Evolutionary conservation across 2,888 invertebrate genomes (phyloP).

Genomic region (Pyrrhosoma nymphula): DNA sequence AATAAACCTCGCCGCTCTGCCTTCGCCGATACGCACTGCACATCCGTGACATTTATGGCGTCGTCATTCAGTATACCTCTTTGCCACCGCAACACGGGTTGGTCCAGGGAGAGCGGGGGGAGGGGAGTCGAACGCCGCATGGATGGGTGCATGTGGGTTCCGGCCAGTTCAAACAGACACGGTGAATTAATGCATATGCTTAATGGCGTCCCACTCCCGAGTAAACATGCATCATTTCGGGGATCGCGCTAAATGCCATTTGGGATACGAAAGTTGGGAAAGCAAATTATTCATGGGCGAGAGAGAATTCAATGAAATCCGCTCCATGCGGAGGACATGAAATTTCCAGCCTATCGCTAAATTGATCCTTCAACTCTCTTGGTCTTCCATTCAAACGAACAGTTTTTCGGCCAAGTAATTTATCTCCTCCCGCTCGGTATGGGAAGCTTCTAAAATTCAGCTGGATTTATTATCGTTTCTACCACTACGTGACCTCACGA

Average conservation of each 20-base stretch:
- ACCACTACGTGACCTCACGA: too few relatives aligned
- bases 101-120: not conserved
- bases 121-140: not conserved
- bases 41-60: not conserved
- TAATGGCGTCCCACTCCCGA: not conserved
- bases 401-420: not conserved
- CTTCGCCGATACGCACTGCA: not conserved
- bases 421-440: too few relatives aligned
- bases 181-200: constrained; percentile 25
- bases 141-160: not conserved
- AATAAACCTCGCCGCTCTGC: constrained; percentile 14
- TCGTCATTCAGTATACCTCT: not conserved
- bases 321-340: not conserved
- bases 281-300: not conserved
- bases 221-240: constrained; percentile 10
- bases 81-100: not conserved
- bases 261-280: constrained; percentile 2
- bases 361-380: not conserved
- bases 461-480: too few relatives aligned
- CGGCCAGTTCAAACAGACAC: constrained; percentile 31
- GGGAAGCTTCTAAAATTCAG: too few relatives aligned
- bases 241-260: constrained; percentile 15
- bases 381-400: not conserved
- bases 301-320: constrained; percentile 14
- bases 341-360: not conserved